phyloP scores from a whole-genome alignment of 2,888 invertebrate species.

The Mylabris sibirica region DNA sequence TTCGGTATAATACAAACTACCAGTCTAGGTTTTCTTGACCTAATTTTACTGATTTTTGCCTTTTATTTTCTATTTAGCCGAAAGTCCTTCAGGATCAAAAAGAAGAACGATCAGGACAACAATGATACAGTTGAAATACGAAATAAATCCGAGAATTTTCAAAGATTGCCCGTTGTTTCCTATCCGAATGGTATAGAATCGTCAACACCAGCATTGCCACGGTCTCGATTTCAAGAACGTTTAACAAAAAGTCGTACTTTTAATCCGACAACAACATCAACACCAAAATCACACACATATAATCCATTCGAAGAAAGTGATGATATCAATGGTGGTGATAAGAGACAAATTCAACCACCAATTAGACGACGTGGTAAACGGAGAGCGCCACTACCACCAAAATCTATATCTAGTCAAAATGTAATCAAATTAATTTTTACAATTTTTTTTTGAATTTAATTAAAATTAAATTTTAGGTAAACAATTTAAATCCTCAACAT shows the following conservation, averaged over 20 bases:
- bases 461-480: slow-evolving; percentile 23
- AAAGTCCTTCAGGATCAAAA: slow-evolving; percentile 34
- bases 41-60: neutral
- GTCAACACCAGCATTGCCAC: slow-evolving; percentile 27
- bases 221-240: slow-evolving; percentile 37
- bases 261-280: slow-evolving; percentile 8
- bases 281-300: slow-evolving; percentile 12
- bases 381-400: slow-evolving; percentile 45
- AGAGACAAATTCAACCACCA: slow-evolving; percentile 13
- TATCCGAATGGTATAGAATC: slow-evolving; percentile 19
- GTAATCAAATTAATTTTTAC: slow-evolving; percentile 12
- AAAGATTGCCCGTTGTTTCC: slow-evolving; percentile 20
- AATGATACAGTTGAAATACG: slow-evolving; percentile 27
- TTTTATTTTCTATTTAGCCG: slow-evolving; percentile 26
- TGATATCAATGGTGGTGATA: slow-evolving; percentile 26
- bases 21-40: no score
- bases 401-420: slow-evolving; percentile 34
- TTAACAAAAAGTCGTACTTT: slow-evolving; percentile 21
- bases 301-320: slow-evolving; percentile 39
- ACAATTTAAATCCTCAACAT: slow-evolving; percentile 16
- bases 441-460: slow-evolving; percentile 9
- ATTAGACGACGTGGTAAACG: slow-evolving; percentile 37
- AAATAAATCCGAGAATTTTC: slow-evolving; percentile 19
- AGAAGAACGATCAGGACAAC: slow-evolving; percentile 23
- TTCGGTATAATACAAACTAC: neutral